A percentile compares a stretch with the other conserved stretches of the same genome.
These are phyloP conservation scores for Sinonovacula constricta DNA, from an alignment of 1,140 invertebrate species.

Conservation along the genomic window DNA sequence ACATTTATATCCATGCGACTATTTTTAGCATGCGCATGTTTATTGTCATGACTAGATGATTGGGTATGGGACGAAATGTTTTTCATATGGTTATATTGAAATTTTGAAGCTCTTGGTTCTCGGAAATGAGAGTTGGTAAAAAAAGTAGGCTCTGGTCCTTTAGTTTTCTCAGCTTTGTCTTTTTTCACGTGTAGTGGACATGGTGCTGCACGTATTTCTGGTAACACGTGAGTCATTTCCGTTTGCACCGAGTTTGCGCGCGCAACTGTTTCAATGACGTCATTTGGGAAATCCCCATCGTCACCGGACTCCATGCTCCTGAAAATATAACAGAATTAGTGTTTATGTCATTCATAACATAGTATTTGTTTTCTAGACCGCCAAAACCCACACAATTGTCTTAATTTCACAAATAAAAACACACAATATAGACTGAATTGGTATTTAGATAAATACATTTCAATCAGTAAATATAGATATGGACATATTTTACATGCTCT, in stretches of 20 bases:
- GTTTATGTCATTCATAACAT: too few relatives aligned
- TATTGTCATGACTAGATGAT: neutral
- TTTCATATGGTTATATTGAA: slow-evolving; percentile 5
- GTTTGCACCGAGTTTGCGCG: slow-evolving; percentile 29
- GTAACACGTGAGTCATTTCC: slow-evolving; percentile 18
- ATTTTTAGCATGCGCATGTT: neutral
- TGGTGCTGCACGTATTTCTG: slow-evolving; percentile 47
- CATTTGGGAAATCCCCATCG: slow-evolving; percentile 26
- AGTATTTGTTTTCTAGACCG: too few relatives aligned
- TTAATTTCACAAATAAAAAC: too few relatives aligned
- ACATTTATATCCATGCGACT: slow-evolving; percentile 32
- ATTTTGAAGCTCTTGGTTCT: neutral
- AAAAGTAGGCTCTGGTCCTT: neutral
- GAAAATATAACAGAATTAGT: too few relatives aligned
- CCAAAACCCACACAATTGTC: too few relatives aligned
- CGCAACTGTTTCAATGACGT: slow-evolving; percentile 48
- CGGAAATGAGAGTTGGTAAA: neutral
- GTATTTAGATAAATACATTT: too few relatives aligned
- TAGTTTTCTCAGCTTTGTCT: slow-evolving; percentile 13
- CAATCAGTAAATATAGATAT: too few relatives aligned
- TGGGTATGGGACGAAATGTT: slow-evolving; percentile 25
- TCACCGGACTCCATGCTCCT: slow-evolving; percentile 50
- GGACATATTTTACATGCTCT: too few relatives aligned
- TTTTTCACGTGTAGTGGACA: slow-evolving; percentile 43
- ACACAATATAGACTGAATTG: too few relatives aligned